Evolutionary conservation across 2,797 vertebrate genomes (phyloP).

Genomic region (Mus spretus): DNA sequence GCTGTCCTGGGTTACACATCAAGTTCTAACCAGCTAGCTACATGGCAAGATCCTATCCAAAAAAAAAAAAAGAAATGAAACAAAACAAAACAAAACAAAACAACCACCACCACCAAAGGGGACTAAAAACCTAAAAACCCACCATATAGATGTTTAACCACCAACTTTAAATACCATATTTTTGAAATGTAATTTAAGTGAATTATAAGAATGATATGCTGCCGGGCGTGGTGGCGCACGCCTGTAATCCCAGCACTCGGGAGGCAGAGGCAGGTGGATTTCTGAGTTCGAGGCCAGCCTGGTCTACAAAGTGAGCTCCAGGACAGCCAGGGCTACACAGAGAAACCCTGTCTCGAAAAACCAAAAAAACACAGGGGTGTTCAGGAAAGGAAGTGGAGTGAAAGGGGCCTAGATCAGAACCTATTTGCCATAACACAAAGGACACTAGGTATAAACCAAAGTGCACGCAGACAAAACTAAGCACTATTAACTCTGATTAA

Average conservation of each 20-base stretch:
- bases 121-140: not conserved
- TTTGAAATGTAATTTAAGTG: conserved; percentile 39
- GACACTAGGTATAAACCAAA: not conserved
- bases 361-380: too few species aligned
- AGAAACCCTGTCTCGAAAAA: too few species aligned
- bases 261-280: too few species aligned
- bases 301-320: too few species aligned
- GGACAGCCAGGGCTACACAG: too few species aligned
- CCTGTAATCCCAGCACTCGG: too few species aligned
- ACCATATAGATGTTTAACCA: not conserved
- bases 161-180: conserved; percentile 7
- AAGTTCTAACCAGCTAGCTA: not conserved
- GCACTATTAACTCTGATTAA: not conserved
- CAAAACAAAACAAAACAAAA: accelerated
- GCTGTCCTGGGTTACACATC: not conserved
- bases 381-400: not conserved
- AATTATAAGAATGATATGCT: not conserved
- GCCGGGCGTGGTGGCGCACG: too few species aligned
- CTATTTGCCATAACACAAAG: not conserved
- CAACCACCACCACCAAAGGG: accelerated
- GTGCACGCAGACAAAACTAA: not conserved
- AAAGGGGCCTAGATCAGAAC: conserved; percentile 41
- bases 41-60: not conserved
- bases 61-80: too few species aligned
- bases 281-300: too few species aligned